Base-by-base conservation (phyloP, 2,797 vertebrate genomes). In the Parotocinclus haroldoi region DNA sequence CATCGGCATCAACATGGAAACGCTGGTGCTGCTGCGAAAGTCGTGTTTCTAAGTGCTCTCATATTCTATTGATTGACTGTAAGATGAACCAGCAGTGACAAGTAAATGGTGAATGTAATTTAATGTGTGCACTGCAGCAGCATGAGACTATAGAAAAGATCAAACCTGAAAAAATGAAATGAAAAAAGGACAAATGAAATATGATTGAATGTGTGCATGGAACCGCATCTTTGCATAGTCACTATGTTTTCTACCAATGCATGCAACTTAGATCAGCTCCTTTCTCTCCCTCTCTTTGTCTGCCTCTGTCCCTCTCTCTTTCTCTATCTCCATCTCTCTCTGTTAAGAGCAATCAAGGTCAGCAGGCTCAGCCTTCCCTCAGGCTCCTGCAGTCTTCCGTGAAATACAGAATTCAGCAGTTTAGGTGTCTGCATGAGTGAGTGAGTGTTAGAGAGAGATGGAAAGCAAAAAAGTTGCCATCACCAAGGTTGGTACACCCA, bases 321-420 rank as follows among this genome's bases (percentile, higher is more conserved):
- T 46, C 57, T 48, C 59, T 44, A 60, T 54, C 49, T 53, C 58
- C 63, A 44, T 58, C 51, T 66, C 64, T 61, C 55, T 66, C 56
- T 66, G 19, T 68, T 59, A 66, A 75, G 64, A 68, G 42, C 39
- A 49, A 71, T 63, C 68, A 71, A 81, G 71, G 77, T 78, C 66
- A 69, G 38, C 39, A 75, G 52, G 72, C 81, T 81, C 84, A 86
- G 82, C 86, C 81, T 73, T 65, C 38, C 61, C 59, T 75, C 61
- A 71, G 74, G 65, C 65, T 72, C 69, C 83, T 84, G 88, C 89
- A 86, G 86, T 85, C 80, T 79, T 85, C 53, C 53, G 85, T 83
- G 79, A 88, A 88, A 85, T 66, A 68, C n/a, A 82, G 73, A 85
- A 85, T 89, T 89, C 88, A 88, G 87, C 87, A 88, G 70, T 86